Evolutionary conservation across 2,113 vertebrate genomes (phyloP).

Genomic region (Neoarius graeffei): DNA sequence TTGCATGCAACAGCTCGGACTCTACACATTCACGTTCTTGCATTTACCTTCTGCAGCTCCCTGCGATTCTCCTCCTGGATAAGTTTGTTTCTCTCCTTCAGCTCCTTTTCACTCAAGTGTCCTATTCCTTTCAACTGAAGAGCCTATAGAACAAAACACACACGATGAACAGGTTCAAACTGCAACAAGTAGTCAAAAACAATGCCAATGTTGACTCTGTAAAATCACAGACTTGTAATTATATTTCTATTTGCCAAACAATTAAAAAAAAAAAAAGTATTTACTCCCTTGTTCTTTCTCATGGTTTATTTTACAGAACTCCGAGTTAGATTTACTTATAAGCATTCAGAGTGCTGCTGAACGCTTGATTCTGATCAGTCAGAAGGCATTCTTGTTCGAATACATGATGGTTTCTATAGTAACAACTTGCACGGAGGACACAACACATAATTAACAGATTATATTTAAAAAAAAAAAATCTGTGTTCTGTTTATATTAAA

Average conservation of each 20-base stretch:
- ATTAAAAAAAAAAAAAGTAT: too few species aligned
- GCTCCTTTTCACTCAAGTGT: constrained; percentile 91
- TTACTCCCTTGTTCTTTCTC: not conserved
- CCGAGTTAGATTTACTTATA: not conserved
- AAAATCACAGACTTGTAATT: not conserved
- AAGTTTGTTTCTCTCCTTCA: constrained; percentile 93
- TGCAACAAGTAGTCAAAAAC: not conserved
- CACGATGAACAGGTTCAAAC: not conserved
- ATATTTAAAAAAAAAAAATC: not conserved
- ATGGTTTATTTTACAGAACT: not conserved
- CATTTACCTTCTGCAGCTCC: constrained; percentile 91
- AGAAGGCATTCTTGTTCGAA: not conserved
- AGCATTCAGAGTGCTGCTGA: not conserved
- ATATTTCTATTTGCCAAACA: not conserved
- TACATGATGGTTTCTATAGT: not conserved
- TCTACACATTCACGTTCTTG: not conserved
- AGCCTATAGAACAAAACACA: constrained; percentile 71
- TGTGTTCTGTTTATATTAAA: not conserved
- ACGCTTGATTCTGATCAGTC: not conserved
- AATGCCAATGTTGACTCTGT: not conserved
- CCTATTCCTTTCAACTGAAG: constrained; percentile 93
- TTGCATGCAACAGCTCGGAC: too few species aligned
- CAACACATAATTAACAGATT: not conserved
- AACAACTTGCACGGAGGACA: not conserved
- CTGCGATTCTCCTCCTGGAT: constrained; percentile 96